Conservation (phyloP, 1,140 invertebrate genomes). For the Penaeus vannamei region DNA sequence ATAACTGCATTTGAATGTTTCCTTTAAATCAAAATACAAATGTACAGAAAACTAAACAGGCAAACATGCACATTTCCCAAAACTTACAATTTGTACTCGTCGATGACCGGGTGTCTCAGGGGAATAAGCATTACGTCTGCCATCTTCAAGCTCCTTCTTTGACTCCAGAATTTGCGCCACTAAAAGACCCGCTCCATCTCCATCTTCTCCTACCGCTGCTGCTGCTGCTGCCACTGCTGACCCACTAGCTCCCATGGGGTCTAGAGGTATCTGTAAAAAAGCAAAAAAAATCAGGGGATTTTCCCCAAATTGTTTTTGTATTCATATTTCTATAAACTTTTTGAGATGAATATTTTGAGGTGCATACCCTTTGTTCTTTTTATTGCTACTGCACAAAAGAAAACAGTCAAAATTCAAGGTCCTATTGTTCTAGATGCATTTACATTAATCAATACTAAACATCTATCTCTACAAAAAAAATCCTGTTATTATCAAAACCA, state of each 20-base stretch:
- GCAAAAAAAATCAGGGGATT: not conserved
- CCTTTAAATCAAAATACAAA: not conserved
- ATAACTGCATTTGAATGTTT: not conserved
- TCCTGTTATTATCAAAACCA: too few species aligned
- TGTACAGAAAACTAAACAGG: not conserved
- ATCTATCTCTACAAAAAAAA: too few species aligned
- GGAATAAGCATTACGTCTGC: conserved; percentile 63
- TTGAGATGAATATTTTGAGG: not conserved
- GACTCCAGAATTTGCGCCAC: conserved; percentile 78
- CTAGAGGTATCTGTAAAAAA: conserved; percentile 28
- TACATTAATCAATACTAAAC: not conserved
- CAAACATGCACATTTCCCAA: not conserved
- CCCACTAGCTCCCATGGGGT: conserved; percentile 41
- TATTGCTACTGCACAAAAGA: not conserved
- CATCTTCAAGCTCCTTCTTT: conserved; percentile 76
- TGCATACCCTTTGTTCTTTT: not conserved
- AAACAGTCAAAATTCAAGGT: not conserved
- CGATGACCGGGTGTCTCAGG: conserved; percentile 66
- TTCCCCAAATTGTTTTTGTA: not conserved
- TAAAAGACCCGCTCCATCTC: conserved; percentile 69
- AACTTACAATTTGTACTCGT: conserved; percentile 61
- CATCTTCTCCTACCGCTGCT: conserved; percentile 64
- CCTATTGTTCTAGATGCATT: not conserved
- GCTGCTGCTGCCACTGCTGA: conserved; percentile 54
- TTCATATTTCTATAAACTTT: not conserved